Base-by-base conservation (phyloP, 2,113 vertebrate genomes). In the Anas platyrhynchos region DNA sequence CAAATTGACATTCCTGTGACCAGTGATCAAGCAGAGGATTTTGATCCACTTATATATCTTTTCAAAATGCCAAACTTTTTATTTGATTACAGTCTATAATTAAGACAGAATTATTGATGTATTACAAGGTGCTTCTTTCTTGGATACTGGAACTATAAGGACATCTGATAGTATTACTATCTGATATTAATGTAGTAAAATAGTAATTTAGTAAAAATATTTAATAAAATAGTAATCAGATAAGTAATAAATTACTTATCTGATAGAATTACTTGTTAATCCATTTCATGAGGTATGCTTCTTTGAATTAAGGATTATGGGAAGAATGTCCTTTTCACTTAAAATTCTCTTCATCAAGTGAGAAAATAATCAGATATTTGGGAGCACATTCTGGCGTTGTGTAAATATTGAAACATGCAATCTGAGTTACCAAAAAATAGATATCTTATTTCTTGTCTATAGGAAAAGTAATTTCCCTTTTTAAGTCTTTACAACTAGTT, bases 21-120 rank as follows among this genome's bases (percentile, higher is more conserved):
- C 9, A 5, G 71, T 93, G 86, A 95, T 94, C 80, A 77, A 82
- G 16, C 25, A 91, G 91, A 89, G n/a, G 68, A 81, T 96, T 94
- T 93, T 91, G 76, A 74, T 91, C 76, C 46, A 88, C 32, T 82
- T 91, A 75, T 41, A 61, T 76, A 48, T 21, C 32, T 83, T 93
- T 89, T 68, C 22, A 26, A 96, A 92, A 91, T 95, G 78, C 54
- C 81, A 96, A 73, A 89, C 71, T 95, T 97, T 94, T 96, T 95
- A 81, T 91, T 65, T 84, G n/a, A 63, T 61, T 34, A 59, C 61
- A 56, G 32, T 59, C 52, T 90, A 29, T 26, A 7, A 16, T 66
- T 95, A 83, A 97, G 55, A 96, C 83, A 14, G 54, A 91, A 88
- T 93, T 88, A 90, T 32, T 90, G 65, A 80, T 71, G 29, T 65